These are phyloP conservation scores for Polydrusus cervinus DNA, from an alignment of 2,888 invertebrate species.

Conservation along the genomic window DNA sequence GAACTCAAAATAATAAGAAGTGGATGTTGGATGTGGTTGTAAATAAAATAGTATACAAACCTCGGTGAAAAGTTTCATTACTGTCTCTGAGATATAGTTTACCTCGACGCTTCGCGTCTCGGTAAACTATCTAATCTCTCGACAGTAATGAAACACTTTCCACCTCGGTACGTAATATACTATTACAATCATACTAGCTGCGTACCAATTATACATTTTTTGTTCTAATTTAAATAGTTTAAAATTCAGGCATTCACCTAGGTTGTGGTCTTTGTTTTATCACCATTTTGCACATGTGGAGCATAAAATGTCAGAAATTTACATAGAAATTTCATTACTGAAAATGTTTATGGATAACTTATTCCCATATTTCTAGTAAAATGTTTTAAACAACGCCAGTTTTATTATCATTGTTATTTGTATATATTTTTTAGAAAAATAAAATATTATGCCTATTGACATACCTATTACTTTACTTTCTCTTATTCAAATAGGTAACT, in stretches of 20 bases:
- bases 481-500: background rate
- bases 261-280: background rate
- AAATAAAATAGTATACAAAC: too few relatives aligned
- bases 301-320: conserved; percentile 18
- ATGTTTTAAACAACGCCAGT: background rate
- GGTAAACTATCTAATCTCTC: too few relatives aligned
- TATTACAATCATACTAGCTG: background rate
- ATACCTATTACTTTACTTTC: background rate
- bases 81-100: too few relatives aligned
- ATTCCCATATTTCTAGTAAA: background rate
- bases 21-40: too few relatives aligned
- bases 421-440: background rate
- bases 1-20: too few relatives aligned
- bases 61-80: too few relatives aligned
- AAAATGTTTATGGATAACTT: conserved; percentile 9
- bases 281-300: conserved; percentile 9
- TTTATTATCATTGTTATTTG: background rate
- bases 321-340: conserved; percentile 15
- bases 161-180: too few relatives aligned
- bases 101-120: too few relatives aligned
- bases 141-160: too few relatives aligned
- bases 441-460: background rate
- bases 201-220: background rate
- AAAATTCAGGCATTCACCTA: conserved; percentile 1
- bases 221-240: conserved; percentile 11